phyloP scores from a whole-genome alignment of 2,797 vertebrate genomes.

The Telmatherina bonti region DNA sequence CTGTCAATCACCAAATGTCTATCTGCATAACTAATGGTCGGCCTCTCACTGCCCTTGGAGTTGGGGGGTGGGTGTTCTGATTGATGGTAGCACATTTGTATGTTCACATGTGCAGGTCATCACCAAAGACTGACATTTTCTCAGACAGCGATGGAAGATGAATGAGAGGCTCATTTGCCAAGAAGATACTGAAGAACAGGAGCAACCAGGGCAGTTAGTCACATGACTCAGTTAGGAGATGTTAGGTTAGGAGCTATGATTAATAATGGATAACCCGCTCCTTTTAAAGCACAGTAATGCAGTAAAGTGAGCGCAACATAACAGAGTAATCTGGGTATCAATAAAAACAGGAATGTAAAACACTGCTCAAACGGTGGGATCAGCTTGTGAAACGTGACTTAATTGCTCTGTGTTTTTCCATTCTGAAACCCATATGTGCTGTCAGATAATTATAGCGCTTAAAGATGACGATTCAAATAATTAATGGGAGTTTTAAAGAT shows the following conservation, averaged over 20 bases:
- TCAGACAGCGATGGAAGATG: slow-evolving; percentile 50
- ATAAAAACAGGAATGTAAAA: slow-evolving; percentile 21
- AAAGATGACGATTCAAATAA: slow-evolving; percentile 11
- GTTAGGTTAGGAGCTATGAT: slow-evolving; percentile 51
- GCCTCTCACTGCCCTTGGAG: slow-evolving; percentile 62
- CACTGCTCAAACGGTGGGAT: slow-evolving; percentile 26
- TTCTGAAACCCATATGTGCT: background rate
- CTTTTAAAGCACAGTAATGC: slow-evolving; percentile 18
- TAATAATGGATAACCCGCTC: slow-evolving; percentile 54
- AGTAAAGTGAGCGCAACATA: slow-evolving; percentile 8
- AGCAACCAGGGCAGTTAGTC: slow-evolving; percentile 23
- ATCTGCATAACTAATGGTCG: slow-evolving; percentile 59
- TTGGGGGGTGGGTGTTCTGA: slow-evolving; percentile 44
- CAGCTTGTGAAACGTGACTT: slow-evolving; percentile 16
- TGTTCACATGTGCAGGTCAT: slow-evolving; percentile 53
- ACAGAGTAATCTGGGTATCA: slow-evolving; percentile 6
- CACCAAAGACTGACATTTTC: slow-evolving; percentile 44
- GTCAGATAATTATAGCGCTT: background rate
- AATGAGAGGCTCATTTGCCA: slow-evolving; percentile 40
- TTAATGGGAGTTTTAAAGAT: background rate
- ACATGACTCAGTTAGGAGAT: too few relatives aligned
- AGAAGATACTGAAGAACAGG: slow-evolving; percentile 11
- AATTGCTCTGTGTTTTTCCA: slow-evolving; percentile 10
- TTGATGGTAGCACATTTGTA: slow-evolving; percentile 64
- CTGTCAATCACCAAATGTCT: slow-evolving; percentile 66